Base-by-base conservation (phyloP, 2,797 vertebrate species). In the Sebastes variabilis region DNA sequence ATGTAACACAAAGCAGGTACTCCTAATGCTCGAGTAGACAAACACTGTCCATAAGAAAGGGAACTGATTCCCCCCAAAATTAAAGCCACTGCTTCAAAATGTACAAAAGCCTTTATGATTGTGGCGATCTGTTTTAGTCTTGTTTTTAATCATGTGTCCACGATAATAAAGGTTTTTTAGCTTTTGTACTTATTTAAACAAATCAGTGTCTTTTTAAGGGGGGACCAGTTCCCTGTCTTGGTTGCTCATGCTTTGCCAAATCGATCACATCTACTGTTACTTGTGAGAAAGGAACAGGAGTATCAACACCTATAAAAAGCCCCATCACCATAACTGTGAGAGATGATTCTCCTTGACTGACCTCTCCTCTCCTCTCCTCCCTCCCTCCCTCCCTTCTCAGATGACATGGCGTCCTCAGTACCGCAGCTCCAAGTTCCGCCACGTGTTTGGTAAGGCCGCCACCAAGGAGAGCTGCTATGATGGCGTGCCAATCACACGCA, bases 361-460 rank as follows among this genome's bases (percentile, higher is more conserved):
- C 86, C 82, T 83, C 72, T 24, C 54, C 74, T 61, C 24, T 3
- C 34, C 20, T 2, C 36, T 71, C 25, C 3, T 14, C 2, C 12
- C 30, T 32, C 30, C 36, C 42, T 38, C 49, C 60, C 32, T 75
- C 30, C 55, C 75, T 56, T 65, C 77, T 30, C 93, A 99, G 98
- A 99, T 99, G 98, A 96, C 98, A 96, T 99, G 98, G 98, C 96
- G 96, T 80, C 96, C 97, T 36, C 97, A 96, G 92, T 97, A 97
- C 92, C 96, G 96, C 93, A 97, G 94, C 93, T 99, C 98, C 93
- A 99, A 99, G 92, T 99, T 98, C 92, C 97, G 98, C 65, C 97
- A 99, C 0, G 98, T 99, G 81, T 99, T 96, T 0, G 98, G 97
- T 87, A 98, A 98, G 75, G 83, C 97, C 0, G 97, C 97, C 91